Conservation (phyloP, 2,113 vertebrate species). For the Capra hircus region DNA sequence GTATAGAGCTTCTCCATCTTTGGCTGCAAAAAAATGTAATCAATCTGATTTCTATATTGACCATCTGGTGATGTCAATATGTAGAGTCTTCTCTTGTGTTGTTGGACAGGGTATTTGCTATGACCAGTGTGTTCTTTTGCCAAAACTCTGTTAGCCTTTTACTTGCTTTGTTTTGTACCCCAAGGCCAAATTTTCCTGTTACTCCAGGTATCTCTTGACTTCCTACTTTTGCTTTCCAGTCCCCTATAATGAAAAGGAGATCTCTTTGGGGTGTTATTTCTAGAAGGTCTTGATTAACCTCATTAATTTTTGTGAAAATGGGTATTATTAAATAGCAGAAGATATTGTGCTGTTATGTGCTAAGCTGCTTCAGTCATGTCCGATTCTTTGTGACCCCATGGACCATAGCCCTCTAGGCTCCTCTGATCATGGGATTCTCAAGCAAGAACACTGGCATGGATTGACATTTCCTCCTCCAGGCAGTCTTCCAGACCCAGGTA, state of each 20-base stretch:
- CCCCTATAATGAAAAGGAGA: background rate
- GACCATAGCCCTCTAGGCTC: background rate
- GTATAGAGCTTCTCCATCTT: background rate
- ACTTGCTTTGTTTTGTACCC: background rate
- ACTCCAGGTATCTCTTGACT: background rate
- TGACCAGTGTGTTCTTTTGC: background rate
- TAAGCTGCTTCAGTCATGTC: background rate
- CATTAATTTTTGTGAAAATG: background rate
- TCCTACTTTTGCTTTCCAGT: background rate
- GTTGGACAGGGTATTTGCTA: background rate
- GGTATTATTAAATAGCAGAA: background rate
- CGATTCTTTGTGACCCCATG: background rate
- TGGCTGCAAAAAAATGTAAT: background rate
- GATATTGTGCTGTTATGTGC: background rate
- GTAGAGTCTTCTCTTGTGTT: background rate
- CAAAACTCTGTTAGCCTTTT: background rate
- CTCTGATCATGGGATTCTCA: background rate
- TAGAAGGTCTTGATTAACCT: background rate
- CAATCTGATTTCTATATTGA: background rate
- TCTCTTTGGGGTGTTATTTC: background rate
- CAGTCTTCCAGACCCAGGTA: background rate
- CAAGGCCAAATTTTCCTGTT: background rate
- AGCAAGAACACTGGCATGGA: background rate
- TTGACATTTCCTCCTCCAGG: background rate
- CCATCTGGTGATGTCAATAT: background rate